Evolutionary conservation across 2,113 vertebrate species (phyloP).

Genomic region (Puffinus mauretanicus): DNA sequence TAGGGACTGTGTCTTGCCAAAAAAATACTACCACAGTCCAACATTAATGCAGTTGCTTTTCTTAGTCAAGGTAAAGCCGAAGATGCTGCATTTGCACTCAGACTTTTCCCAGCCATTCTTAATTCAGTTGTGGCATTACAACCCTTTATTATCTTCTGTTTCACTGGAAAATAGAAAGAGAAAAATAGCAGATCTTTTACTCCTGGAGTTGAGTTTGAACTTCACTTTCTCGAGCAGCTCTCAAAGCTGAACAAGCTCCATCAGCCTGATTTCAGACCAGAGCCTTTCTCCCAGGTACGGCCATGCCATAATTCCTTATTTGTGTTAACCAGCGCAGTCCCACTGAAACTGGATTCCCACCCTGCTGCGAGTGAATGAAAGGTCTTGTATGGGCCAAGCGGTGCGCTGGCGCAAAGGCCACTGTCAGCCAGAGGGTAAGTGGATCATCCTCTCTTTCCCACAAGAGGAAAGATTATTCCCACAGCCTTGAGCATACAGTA

Average conservation of each 20-base stretch:
- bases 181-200: background rate
- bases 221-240: background rate
- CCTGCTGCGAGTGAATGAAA: background rate
- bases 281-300: background rate
- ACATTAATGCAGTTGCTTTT: background rate
- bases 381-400: background rate
- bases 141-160: background rate
- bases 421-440: background rate
- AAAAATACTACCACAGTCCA: background rate
- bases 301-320: background rate
- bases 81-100: rapidly evolving
- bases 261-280: background rate
- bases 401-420: background rate
- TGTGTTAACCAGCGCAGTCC: background rate
- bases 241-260: background rate
- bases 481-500: background rate
- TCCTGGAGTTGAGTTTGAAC: background rate
- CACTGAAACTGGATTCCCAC: background rate
- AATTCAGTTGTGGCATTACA: background rate
- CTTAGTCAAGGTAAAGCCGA: background rate
- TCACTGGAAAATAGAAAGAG: background rate
- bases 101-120: background rate
- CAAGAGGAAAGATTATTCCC: background rate
- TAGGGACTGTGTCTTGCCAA: background rate
- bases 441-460: background rate